A percentile compares a stretch with the other conserved stretches of the same genome.
Evolutionary conservation across 2,797 vertebrate species (phyloP).

Genomic region (Myripristis jacobus): DNA sequence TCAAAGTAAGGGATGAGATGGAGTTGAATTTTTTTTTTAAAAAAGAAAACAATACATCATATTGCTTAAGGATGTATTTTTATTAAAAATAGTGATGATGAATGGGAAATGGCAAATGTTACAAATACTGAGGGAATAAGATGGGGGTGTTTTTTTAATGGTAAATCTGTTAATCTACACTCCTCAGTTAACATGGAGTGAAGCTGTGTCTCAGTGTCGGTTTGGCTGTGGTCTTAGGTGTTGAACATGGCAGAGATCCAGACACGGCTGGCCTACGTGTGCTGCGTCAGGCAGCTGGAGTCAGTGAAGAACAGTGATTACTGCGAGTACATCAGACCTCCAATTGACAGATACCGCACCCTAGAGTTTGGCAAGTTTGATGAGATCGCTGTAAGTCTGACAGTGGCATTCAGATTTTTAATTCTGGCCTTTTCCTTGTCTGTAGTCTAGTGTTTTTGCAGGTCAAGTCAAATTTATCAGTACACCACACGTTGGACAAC

Average conservation of each 20-base stretch:
- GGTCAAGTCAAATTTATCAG: no score
- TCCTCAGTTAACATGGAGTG: no score
- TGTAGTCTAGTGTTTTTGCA: background rate
- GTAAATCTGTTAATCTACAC: slow-evolving; percentile 19
- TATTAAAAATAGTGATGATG: slow-evolving; percentile 12
- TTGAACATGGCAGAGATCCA: slow-evolving; percentile 98
- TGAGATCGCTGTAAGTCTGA: slow-evolving; percentile 92
- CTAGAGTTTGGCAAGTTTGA: slow-evolving; percentile 96
- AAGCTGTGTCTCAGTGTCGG: background rate
- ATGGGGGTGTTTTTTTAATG: background rate
- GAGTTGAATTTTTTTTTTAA: slow-evolving; percentile 47
- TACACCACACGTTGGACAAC: no score
- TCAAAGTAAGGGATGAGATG: slow-evolving; percentile 86
- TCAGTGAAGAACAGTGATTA: slow-evolving; percentile 94
- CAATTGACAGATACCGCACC: slow-evolving; percentile 92
- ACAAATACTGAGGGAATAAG: slow-evolving; percentile 41
- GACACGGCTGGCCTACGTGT: slow-evolving; percentile 94
- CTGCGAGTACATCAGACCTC: slow-evolving; percentile 94
- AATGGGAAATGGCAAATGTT: background rate
- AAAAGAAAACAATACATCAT: slow-evolving; percentile 36
- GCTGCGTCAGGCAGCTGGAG: slow-evolving; percentile 95
- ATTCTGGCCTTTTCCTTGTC: background rate
- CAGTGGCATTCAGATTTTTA: background rate
- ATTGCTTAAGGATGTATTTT: slow-evolving; percentile 29
- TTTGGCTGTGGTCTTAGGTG: slow-evolving; percentile 81